Conservation (phyloP, 2,888 invertebrate genomes). For the Gnatocerus cornutus region DNA sequence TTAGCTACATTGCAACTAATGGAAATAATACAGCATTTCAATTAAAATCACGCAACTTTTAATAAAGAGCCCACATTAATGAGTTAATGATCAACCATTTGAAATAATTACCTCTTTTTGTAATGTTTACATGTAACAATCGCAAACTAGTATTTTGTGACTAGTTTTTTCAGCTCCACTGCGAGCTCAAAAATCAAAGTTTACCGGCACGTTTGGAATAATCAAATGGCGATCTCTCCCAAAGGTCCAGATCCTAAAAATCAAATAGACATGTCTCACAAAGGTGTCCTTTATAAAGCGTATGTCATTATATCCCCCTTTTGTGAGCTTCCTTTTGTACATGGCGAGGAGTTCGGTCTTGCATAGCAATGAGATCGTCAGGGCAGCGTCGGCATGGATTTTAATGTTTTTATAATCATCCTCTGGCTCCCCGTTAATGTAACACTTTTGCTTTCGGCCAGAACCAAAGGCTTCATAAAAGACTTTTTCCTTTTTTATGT, state of each 20-base stretch:
- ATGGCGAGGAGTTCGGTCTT: slow-evolving; percentile 67
- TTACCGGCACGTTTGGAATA: not conserved
- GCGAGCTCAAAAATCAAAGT: not conserved
- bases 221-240: slow-evolving; percentile 6
- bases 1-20: too few species aligned
- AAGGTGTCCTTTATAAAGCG: slow-evolving; percentile 66
- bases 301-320: slow-evolving; percentile 69
- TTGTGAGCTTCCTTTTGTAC: slow-evolving; percentile 69
- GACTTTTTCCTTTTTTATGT: slow-evolving; percentile 71
- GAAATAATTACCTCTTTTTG: not conserved
- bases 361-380: slow-evolving; percentile 69
- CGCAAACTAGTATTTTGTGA: not conserved
- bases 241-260: slow-evolving; percentile 20
- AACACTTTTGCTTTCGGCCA: slow-evolving; percentile 67
- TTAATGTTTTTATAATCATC: slow-evolving; percentile 72
- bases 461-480: slow-evolving; percentile 66
- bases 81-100: too few species aligned
- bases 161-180: not conserved
- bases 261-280: slow-evolving; percentile 48
- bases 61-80: too few species aligned
- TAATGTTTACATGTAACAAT: slow-evolving; percentile 2
- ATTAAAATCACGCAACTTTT: too few species aligned
- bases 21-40: too few species aligned
- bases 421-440: slow-evolving; percentile 59
- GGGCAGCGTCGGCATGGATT: slow-evolving; percentile 64